Conservation (phyloP, 1,140 invertebrate genomes). For the Frieseomelitta varia region DNA sequence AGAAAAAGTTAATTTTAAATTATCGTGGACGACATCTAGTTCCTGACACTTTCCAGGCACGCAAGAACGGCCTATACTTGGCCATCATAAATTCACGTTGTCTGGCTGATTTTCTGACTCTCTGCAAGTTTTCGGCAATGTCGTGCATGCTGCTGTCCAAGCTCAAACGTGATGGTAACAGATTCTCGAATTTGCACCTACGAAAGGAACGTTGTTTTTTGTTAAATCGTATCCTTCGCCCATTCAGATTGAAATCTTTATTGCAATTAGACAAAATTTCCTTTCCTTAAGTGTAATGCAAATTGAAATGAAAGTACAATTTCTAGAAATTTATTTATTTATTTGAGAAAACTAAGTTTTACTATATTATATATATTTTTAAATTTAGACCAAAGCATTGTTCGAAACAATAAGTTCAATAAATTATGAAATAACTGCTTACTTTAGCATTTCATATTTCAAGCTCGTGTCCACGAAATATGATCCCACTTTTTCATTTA, state of each 20-base stretch:
- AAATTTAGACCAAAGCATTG: too few species aligned
- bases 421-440: neutral
- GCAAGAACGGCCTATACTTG: constrained; percentile 37
- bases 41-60: neutral
- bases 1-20: neutral
- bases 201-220: neutral
- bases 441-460: constrained; percentile 40
- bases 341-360: too few species aligned
- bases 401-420: neutral
- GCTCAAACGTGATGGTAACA: neutral
- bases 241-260: too few species aligned
- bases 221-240: too few species aligned
- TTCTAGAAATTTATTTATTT: too few species aligned
- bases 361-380: too few species aligned
- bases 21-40: constrained; percentile 27
- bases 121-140: constrained; percentile 18
- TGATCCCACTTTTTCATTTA: constrained; percentile 48
- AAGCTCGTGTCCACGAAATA: constrained; percentile 43
- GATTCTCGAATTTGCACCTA: constrained; percentile 42
- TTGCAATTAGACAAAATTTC: too few species aligned
- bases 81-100: constrained; percentile 35
- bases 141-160: constrained; percentile 23
- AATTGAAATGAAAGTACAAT: too few species aligned
- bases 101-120: constrained; percentile 17
- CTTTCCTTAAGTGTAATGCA: too few species aligned